Evolutionary conservation across 2,888 invertebrate species (phyloP).

Genomic region (Petrophora chlorosata): DNA sequence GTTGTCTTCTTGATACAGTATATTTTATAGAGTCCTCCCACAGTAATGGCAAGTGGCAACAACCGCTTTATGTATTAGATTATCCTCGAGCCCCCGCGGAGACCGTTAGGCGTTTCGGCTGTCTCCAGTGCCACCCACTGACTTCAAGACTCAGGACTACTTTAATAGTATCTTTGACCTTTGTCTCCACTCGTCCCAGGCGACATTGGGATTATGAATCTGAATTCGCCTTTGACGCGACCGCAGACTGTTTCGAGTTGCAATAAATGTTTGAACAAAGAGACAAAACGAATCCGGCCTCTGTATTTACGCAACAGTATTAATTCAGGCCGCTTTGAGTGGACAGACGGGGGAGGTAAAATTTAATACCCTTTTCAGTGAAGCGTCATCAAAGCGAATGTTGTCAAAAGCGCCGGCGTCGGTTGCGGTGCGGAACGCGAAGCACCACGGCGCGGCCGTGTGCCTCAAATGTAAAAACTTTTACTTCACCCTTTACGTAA

Average conservation of each 20-base stretch:
- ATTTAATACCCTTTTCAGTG: conserved; percentile 70
- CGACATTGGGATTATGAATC: conserved; percentile 60
- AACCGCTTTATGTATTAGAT: conserved; percentile 61
- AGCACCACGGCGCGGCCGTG: conserved; percentile 58
- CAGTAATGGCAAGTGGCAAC: conserved; percentile 40
- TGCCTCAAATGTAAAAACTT: conserved; percentile 79
- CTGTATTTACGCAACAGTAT: conserved; percentile 61
- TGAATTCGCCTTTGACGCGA: conserved; percentile 60
- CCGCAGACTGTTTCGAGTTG: conserved; percentile 43
- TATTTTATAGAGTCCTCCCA: conserved; percentile 39
- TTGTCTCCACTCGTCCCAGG: conserved; percentile 55
- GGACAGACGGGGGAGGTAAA: conserved; percentile 64
- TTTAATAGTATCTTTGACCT: conserved; percentile 74
- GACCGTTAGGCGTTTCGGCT: conserved; percentile 57
- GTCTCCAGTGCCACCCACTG: conserved; percentile 57
- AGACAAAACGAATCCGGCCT: conserved; percentile 30
- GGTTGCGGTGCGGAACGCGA: conserved; percentile 67
- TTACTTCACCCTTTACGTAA: conserved; percentile 76
- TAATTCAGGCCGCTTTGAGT: conserved; percentile 66
- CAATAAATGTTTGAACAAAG: conserved; percentile 32
- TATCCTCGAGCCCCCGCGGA: conserved; percentile 64
- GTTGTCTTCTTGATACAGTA: conserved; percentile 36
- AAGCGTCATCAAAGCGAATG: conserved; percentile 74
- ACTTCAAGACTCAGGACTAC: conserved; percentile 50
- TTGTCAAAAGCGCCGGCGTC: conserved; percentile 73